phyloP scores from a whole-genome alignment of 2,113 vertebrate species.

The Candoia aspera region DNA sequence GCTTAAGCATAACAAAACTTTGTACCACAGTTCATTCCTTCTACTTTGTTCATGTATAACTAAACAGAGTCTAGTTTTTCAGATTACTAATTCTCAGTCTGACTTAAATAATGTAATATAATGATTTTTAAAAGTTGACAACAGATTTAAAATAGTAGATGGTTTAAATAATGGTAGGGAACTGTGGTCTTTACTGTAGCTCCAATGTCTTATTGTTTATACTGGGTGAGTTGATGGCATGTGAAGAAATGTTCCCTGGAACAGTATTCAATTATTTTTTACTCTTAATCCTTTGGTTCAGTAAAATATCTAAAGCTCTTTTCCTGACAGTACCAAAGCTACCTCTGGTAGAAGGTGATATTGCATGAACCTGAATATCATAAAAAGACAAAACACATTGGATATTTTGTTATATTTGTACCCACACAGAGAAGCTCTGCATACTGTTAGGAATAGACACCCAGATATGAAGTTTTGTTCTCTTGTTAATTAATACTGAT shows the following conservation, averaged over 20 bases:
- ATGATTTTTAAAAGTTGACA: not conserved
- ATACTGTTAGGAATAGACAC: conserved; percentile 8
- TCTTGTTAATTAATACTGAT: conserved; percentile 59
- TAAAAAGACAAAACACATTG: conserved; percentile 14
- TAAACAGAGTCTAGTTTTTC: not conserved
- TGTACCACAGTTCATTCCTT: not conserved
- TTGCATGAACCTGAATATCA: not conserved
- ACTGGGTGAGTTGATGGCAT: not conserved
- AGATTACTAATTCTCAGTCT: not conserved
- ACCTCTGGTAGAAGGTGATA: conserved; percentile 15
- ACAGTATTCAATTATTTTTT: not conserved
- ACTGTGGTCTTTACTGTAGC: not conserved
- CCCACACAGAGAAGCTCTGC: conserved; percentile 14
- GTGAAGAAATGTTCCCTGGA: not conserved
- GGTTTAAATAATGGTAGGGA: not conserved
- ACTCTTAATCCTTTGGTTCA: not conserved
- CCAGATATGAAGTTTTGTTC: conserved; percentile 54
- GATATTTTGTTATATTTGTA: conserved; percentile 18
- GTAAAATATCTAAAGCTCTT: not conserved
- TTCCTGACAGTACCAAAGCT: not conserved
- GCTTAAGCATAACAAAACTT: not conserved
- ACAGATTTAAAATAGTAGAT: not conserved
- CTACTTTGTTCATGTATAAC: not conserved
- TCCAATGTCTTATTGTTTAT: not conserved
- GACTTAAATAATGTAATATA: not conserved